A percentile compares a stretch with the other conserved stretches of the same genome.
Evolutionary conservation across 2,113 vertebrate species (phyloP).

Genomic region (Pithys albifrons): DNA sequence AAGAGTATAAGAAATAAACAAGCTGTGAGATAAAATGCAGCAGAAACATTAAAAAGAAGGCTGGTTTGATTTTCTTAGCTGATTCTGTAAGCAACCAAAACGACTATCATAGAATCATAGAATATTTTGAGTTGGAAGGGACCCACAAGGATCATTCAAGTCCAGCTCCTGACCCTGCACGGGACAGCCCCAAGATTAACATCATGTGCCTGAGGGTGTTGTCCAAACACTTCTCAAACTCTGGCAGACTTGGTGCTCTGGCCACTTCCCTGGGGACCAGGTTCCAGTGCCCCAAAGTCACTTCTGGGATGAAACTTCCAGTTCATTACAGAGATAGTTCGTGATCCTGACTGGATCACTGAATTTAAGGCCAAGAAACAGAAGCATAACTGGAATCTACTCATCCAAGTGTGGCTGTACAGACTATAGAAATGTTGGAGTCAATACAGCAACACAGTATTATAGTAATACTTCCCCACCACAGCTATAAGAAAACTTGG

Average conservation of each 20-base stretch:
- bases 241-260: background rate
- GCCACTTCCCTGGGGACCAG: background rate
- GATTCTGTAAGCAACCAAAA: background rate
- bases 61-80: background rate
- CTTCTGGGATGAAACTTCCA: background rate
- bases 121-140: background rate
- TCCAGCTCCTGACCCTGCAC: background rate
- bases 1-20: slow-evolving; percentile 27
- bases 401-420: background rate
- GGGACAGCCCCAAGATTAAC: background rate
- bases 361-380: background rate
- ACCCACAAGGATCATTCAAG: background rate
- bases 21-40: background rate
- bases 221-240: background rate
- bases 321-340: background rate
- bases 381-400: background rate
- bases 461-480: background rate
- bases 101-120: background rate
- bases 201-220: background rate
- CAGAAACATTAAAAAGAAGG: background rate
- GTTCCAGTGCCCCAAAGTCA: background rate
- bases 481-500: background rate
- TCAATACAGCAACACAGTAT: background rate
- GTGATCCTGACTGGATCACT: background rate
- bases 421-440: background rate